A percentile compares a stretch with the other conserved stretches of the same genome.
Conservation (phyloP, 2,888 invertebrate genomes). For the Lasioglossum marginatum region DNA sequence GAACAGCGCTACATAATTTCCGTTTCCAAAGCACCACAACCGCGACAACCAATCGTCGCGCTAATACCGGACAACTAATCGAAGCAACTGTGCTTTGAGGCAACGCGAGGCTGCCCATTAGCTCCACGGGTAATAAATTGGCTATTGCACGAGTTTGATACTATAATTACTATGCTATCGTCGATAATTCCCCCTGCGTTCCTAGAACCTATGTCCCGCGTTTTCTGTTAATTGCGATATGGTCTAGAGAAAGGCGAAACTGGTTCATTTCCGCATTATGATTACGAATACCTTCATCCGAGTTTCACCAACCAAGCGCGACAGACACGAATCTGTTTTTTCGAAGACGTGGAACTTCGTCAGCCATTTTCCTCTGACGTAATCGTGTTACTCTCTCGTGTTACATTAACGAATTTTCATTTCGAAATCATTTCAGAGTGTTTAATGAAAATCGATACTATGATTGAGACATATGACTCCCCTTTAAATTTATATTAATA, state of each 20-base stretch:
- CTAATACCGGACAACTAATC: neutral
- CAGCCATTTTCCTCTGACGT: neutral
- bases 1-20: slow-evolving; percentile 26
- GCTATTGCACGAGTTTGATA: neutral
- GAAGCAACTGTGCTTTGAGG: neutral
- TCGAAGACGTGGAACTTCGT: no score
- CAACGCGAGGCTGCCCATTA: neutral
- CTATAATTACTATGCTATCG: neutral
- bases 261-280: neutral
- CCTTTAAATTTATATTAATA: neutral
- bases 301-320: neutral
- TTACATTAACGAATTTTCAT: neutral
- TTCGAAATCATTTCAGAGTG: neutral
- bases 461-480: no score
- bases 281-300: neutral
- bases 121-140: neutral
- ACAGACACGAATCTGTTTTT: neutral
- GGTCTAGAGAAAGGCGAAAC: neutral
- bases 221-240: neutral
- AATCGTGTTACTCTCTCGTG: neutral
- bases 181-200: neutral
- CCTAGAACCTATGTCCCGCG: neutral
- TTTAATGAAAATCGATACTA: neutral
- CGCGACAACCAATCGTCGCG: neutral
- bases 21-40: neutral